Conservation (phyloP, 2,113 vertebrate genomes). For the Mormyrus lacerda region DNA sequence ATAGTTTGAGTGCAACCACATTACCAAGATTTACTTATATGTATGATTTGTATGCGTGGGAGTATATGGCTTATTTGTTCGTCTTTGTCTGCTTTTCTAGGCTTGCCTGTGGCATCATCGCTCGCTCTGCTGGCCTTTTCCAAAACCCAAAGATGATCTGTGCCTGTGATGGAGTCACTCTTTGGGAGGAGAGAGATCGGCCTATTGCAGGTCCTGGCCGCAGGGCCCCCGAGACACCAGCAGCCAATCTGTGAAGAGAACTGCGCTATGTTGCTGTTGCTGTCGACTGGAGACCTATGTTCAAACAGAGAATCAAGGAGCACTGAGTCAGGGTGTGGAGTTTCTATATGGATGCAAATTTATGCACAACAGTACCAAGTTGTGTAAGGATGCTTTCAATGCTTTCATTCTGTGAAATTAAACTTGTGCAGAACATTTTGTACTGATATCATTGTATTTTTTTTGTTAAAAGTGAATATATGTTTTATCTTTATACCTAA, state of each 20-base stretch:
- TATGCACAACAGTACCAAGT: neutral
- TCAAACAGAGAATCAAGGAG: neutral
- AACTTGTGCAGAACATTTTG: neutral
- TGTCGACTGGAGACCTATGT: neutral
- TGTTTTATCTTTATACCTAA: neutral
- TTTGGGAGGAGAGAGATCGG: constrained; percentile 81
- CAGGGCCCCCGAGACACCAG: constrained; percentile 31
- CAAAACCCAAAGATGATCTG: constrained; percentile 82
- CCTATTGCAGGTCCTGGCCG: constrained; percentile 63
- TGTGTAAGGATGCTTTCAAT: neutral
- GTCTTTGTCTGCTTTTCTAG: constrained; percentile 43
- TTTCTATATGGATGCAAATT: neutral
- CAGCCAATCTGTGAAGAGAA: constrained; percentile 57
- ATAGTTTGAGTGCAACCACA: neutral
- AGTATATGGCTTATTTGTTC: neutral
- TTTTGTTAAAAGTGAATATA: neutral
- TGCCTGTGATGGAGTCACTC: constrained; percentile 76
- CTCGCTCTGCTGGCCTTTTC: constrained; percentile 78
- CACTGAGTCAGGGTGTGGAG: neutral
- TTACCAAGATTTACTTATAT: neutral
- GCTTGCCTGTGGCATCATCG: constrained; percentile 84
- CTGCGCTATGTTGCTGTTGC: neutral
- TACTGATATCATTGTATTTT: neutral
- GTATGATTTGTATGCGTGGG: neutral
- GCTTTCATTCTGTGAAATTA: neutral